Conservation (phyloP, 2,888 invertebrate species). For the Rotaria sp. region DNA sequence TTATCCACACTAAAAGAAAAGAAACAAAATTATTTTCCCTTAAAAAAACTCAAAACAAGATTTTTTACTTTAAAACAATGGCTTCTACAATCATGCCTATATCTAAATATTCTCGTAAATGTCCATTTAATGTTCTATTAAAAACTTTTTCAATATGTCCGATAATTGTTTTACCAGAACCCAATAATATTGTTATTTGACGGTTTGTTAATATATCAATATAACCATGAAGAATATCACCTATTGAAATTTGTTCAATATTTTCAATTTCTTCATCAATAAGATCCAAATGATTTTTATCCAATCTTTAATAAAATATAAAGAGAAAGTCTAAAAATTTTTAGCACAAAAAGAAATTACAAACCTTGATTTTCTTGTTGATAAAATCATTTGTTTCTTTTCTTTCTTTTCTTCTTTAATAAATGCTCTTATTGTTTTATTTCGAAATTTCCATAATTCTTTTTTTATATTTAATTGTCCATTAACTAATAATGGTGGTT, state of each 20-base stretch:
- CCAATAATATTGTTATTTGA: neutral
- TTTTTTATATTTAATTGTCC: neutral
- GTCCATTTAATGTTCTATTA: neutral
- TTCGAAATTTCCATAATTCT: slow-evolving; percentile 5
- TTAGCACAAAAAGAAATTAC: neutral
- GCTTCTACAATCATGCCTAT: neutral
- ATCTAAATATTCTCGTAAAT: slow-evolving; percentile 10
- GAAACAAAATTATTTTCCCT: neutral
- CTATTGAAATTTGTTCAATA: neutral
- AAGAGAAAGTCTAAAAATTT: neutral
- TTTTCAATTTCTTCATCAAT: neutral
- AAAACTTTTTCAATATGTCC: neutral
- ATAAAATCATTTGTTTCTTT: neutral
- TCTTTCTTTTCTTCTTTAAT: neutral
- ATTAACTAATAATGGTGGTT: neutral
- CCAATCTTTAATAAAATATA: neutral
- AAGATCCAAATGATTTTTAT: neutral
- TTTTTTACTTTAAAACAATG: neutral
- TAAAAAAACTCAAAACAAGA: neutral
- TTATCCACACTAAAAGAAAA: neutral
- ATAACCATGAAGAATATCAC: slow-evolving; percentile 3
- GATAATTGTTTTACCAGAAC: neutral
- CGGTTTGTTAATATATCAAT: neutral
- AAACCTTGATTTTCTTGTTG: neutral
- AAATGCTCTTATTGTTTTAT: neutral